These are phyloP conservation scores for Anhinga anhinga DNA, from an alignment of 2,113 vertebrate species.

Conservation along the genomic window DNA sequence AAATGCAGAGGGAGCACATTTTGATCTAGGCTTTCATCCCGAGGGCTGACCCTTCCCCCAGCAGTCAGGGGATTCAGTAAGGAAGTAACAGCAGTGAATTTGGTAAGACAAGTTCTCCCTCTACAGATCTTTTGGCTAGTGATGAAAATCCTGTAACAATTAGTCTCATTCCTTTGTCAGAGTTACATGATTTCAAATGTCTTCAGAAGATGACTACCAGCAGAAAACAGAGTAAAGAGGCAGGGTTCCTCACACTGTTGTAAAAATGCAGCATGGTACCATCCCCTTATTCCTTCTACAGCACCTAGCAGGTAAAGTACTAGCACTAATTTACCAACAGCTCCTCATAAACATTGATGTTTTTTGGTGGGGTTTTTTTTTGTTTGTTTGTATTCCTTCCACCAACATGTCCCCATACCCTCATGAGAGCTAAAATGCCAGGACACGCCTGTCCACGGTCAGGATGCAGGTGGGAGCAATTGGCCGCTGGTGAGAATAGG, in stretches of 20 bases:
- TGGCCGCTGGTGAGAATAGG: no score
- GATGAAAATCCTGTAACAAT: not conserved
- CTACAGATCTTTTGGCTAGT: not conserved
- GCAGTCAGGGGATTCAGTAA: not conserved
- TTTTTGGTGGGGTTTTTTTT: not conserved
- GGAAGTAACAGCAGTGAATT: not conserved
- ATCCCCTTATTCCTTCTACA: not conserved
- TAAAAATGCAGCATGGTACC: not conserved
- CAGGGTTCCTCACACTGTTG: not conserved
- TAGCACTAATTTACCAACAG: not conserved
- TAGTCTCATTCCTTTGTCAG: not conserved
- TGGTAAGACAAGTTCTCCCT: not conserved
- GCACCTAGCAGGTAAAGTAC: not conserved
- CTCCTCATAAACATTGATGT: not conserved
- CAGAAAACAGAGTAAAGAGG: not conserved
- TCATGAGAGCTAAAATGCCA: not conserved
- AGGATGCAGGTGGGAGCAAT: not conserved
- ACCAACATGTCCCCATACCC: fast-evolving
- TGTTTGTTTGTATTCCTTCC: not conserved
- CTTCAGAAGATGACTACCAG: not conserved
- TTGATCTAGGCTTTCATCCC: not conserved
- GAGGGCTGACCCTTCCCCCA: not conserved
- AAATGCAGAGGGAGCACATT: not conserved
- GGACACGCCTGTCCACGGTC: not conserved
- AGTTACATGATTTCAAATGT: not conserved